Evolutionary conservation across 2,797 vertebrate genomes (phyloP).

Genomic region (Poecilia gillii): DNA sequence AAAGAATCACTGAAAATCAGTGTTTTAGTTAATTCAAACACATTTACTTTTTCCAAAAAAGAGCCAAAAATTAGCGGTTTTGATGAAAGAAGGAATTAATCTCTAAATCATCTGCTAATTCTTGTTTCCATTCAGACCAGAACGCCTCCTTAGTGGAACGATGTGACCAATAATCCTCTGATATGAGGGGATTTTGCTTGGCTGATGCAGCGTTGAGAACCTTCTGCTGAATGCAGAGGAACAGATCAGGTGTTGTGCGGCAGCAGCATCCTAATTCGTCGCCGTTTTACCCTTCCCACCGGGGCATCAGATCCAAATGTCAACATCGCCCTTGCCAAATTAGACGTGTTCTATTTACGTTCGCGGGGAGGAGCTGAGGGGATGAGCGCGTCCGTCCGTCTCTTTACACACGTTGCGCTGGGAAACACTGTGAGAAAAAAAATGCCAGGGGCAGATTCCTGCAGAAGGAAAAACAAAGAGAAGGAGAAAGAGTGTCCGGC

Average conservation of each 20-base stretch:
- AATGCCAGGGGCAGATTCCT: conserved; percentile 5
- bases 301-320: conserved; percentile 63
- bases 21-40: neutral
- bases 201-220: conserved; percentile 31
- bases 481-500: conserved; percentile 11
- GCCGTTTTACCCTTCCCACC: conserved; percentile 46
- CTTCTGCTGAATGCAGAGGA: conserved; percentile 21
- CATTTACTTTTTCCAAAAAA: neutral
- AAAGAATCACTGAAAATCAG: neutral
- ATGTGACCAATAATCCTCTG: conserved; percentile 13
- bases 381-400: conserved; percentile 22
- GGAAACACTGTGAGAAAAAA: conserved; percentile 19
- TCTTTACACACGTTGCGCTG: conserved; percentile 29
- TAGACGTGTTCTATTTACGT: conserved; percentile 47
- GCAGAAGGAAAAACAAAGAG: conserved; percentile 1
- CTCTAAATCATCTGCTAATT: neutral
- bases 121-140: conserved; percentile 3
- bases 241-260: conserved; percentile 33
- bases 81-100: neutral
- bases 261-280: conserved; percentile 45
- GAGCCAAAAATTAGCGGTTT: neutral
- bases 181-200: conserved; percentile 20
- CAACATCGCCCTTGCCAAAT: conserved; percentile 60
- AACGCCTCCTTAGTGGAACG: conserved; percentile 27
- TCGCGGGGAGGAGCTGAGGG: conserved; percentile 21